Base-by-base conservation (phyloP, 1,140 invertebrate genomes). In the Heliothis virescens region DNA sequence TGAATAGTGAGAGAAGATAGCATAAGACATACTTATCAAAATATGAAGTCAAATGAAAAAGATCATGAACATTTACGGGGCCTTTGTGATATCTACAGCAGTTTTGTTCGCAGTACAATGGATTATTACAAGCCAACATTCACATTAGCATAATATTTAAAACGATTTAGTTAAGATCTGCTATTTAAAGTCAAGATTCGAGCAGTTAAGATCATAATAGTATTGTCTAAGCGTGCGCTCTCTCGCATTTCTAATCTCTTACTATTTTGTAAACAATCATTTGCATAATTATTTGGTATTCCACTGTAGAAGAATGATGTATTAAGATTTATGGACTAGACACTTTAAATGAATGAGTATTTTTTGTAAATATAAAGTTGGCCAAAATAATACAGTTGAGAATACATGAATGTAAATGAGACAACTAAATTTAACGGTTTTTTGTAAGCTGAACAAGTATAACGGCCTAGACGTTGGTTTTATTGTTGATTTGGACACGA, bases 191-290 rank as follows among this genome's bases (percentile, higher is more conserved):
- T 48, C 41, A 65, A 53, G 65, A 69, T 18, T 18, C 48, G 21
- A 18, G 26, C 15, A 21, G 48, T 29, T 53, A 26, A 69, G 47
- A 29, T 13, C 48, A 69, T 69, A 69, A 69, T 69, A 41, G 47
- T 15, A 69, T 53, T 48, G 48, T 69, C 18, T 69, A 48, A 52
- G 52, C 65, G 48, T 69, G 65, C 18, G 59, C 48, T 15, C 47
- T 18, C 65, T 26, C 21, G 48, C 52, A 26, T 50, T 26, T 53
- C 48, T 69, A 69, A 69, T 53, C 21, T 69, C 3, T 15, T 41
- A 50, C 47, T 69, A 69, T 69, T 69, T 69, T 69, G 65, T 69
- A 69, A 69, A 69, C 65, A 69, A 69, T 69, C 48, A 53, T 69
- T 53, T 69, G 21, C 65, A 69, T 69, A 69, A 69, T 69, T 69